Percentiles rank a stretch among this genome's conserved stretches.
Evolutionary conservation across 2,113 vertebrate species (phyloP).

Genomic region (Tiliqua scincoides): DNA sequence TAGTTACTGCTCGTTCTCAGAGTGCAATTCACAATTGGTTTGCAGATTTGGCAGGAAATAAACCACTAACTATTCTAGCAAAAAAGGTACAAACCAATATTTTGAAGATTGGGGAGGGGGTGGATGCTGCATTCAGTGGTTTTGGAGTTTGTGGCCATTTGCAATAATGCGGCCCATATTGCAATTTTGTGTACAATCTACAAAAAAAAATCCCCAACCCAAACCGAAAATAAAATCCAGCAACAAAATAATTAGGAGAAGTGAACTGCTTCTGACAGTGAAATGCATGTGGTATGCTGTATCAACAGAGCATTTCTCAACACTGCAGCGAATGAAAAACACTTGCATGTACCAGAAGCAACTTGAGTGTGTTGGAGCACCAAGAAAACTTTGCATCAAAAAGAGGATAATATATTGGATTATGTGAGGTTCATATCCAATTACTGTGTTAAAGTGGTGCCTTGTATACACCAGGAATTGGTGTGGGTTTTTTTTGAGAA

Average conservation of each 20-base stretch:
- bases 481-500: neutral
- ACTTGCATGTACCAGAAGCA: neutral
- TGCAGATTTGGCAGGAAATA: constrained; percentile 81
- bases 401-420: neutral
- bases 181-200: neutral
- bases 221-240: too few relatives aligned
- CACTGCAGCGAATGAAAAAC: neutral
- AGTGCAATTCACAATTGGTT: constrained; percentile 83
- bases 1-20: constrained; percentile 81
- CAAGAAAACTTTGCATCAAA: neutral
- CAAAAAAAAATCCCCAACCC: neutral
- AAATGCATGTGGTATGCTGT: neutral
- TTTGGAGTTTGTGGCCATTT: too few relatives aligned
- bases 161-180: too few relatives aligned
- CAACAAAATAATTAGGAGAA: neutral
- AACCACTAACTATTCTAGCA: constrained; percentile 77
- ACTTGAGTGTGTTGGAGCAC: neutral
- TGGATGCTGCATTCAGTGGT: neutral
- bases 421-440: too few relatives aligned
- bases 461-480: neutral
- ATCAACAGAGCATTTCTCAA: neutral
- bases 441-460: neutral
- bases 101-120: neutral
- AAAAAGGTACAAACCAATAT: constrained; percentile 76
- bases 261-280: neutral